phyloP scores from a whole-genome alignment of 2,113 vertebrate species.

The Empidonax alnorum region DNA sequence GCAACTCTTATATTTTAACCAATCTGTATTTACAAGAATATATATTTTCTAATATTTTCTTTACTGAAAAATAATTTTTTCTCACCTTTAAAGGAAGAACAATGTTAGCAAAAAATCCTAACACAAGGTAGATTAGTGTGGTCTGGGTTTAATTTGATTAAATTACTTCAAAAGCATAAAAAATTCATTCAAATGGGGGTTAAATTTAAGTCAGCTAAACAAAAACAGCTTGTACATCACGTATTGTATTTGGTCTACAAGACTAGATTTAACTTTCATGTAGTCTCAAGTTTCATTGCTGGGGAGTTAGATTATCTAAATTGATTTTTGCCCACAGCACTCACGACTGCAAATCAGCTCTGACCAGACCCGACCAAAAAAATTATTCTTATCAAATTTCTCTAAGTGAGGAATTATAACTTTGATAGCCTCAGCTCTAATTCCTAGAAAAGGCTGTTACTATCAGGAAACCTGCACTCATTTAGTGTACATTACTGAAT shows the following conservation, averaged over 20 bases:
- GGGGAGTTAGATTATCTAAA: constrained; percentile 4
- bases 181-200: not conserved
- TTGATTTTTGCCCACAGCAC: not conserved
- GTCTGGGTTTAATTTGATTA: not conserved
- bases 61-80: not conserved
- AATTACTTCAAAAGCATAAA: not conserved
- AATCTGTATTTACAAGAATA: not conserved
- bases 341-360: not conserved
- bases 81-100: not conserved
- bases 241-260: not conserved
- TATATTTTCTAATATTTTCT: not conserved
- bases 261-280: not conserved
- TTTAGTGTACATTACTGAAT: not conserved
- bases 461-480: constrained; percentile 29
- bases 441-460: constrained; percentile 45
- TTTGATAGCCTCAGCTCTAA: constrained; percentile 2
- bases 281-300: not conserved
- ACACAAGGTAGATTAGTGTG: not conserved
- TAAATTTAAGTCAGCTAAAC: not conserved
- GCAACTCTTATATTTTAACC: not conserved
- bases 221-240: not conserved
- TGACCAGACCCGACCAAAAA: constrained; percentile 24
- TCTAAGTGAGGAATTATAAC: constrained; percentile 29
- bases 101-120: not conserved
- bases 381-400: constrained; percentile 47